phyloP scores from a whole-genome alignment of 2,797 vertebrate species.

The Sternarchorhynchus goeldii region DNA sequence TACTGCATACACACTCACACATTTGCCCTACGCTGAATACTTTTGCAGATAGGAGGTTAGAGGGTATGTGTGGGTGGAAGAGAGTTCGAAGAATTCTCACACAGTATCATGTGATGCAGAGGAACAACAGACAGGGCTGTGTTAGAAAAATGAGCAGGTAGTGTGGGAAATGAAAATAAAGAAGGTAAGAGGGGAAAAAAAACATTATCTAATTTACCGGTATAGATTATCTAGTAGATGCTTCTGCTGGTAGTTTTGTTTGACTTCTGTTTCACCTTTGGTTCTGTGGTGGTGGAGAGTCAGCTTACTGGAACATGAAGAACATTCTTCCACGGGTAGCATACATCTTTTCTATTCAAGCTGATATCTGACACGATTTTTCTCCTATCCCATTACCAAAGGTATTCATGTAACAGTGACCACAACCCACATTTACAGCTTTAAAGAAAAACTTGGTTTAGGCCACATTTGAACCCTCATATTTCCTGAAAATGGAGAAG shows the following conservation, averaged over 20 bases:
- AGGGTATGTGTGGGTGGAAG: slow-evolving; percentile 35
- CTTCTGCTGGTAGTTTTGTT: slow-evolving; percentile 28
- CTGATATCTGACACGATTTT: slow-evolving; percentile 53
- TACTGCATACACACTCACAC: slow-evolving; percentile 11
- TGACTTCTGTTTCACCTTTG: slow-evolving; percentile 52
- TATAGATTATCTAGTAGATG: slow-evolving; percentile 14
- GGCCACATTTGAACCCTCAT: slow-evolving; percentile 39
- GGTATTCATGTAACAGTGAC: slow-evolving; percentile 54
- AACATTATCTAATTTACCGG: neutral
- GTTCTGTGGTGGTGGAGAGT: slow-evolving; percentile 46
- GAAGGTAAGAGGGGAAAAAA: neutral
- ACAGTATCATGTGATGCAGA: slow-evolving; percentile 6
- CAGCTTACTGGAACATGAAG: slow-evolving; percentile 54
- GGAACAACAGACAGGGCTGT: neutral
- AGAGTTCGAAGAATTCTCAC: slow-evolving; percentile 36
- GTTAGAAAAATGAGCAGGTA: neutral
- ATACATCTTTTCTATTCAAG: slow-evolving; percentile 45
- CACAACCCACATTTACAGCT: slow-evolving; percentile 55
- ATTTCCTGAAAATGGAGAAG: slow-evolving; percentile 52
- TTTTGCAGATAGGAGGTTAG: slow-evolving; percentile 34
- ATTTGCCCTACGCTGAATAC: slow-evolving; percentile 1
- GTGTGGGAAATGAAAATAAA: slow-evolving; percentile 25
- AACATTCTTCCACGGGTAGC: slow-evolving; percentile 35
- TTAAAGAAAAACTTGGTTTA: slow-evolving; percentile 56
- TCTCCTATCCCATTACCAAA: slow-evolving; percentile 53